A percentile compares a stretch with the other conserved stretches of the same genome.
Conservation (phyloP, 2,888 invertebrate genomes). For the Opisthograptis luteolata region DNA sequence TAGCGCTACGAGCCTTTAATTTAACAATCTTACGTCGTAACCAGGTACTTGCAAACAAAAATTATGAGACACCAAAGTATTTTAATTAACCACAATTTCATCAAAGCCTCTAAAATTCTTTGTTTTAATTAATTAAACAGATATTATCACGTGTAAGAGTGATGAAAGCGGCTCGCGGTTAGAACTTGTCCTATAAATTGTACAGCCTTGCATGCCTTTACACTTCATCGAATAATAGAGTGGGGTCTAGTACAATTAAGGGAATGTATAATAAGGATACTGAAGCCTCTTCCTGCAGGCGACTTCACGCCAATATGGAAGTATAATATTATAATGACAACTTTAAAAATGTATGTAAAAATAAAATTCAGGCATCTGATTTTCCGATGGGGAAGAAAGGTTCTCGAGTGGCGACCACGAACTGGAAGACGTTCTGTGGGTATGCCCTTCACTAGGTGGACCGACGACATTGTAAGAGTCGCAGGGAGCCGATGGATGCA, state of each 20-base stretch:
- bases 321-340: too few relatives aligned
- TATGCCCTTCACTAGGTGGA: too few relatives aligned
- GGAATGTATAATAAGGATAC: constrained; percentile 62
- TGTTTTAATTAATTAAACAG: constrained; percentile 62
- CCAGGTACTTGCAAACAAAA: constrained; percentile 42
- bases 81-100: constrained; percentile 48
- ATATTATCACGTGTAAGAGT: constrained; percentile 60
- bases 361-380: too few relatives aligned
- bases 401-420: too few relatives aligned
- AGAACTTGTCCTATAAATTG: constrained; percentile 73
- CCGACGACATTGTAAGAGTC: too few relatives aligned
- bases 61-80: constrained; percentile 48
- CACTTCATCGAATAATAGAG: constrained; percentile 76
- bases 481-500: too few relatives aligned
- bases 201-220: constrained; percentile 58
- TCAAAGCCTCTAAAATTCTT: constrained; percentile 39
- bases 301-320: too few relatives aligned
- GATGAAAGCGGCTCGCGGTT: constrained; percentile 54
- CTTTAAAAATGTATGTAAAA: too few relatives aligned
- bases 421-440: too few relatives aligned
- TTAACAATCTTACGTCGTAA: constrained; percentile 37
- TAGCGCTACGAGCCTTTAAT: constrained; percentile 16
- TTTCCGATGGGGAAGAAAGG: too few relatives aligned
- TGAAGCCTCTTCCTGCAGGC: too few relatives aligned
- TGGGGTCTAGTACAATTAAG: constrained; percentile 73